These are phyloP conservation scores for Diplogasteroides magnus DNA, from an alignment of 1,140 invertebrate species.

Conservation along the genomic window DNA sequence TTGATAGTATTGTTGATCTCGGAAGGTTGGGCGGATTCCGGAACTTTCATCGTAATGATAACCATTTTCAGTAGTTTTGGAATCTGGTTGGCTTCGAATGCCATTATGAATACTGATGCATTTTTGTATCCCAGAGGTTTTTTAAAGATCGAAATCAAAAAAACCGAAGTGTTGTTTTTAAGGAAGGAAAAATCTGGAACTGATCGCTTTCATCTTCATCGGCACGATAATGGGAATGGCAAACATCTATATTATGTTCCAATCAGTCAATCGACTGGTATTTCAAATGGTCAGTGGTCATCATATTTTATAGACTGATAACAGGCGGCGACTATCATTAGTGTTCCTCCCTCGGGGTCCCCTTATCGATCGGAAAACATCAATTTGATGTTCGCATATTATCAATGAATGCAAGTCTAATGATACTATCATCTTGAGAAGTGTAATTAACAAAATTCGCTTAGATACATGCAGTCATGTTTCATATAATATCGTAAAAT, in stretches of 20 bases:
- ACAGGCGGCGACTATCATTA: no score
- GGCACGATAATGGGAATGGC: slow-evolving; percentile 18
- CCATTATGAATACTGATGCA: slow-evolving; percentile 7
- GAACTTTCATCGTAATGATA: not conserved
- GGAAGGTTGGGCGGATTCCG: slow-evolving; percentile 5
- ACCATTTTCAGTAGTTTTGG: slow-evolving; percentile 6
- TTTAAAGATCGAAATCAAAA: not conserved
- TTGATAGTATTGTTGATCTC: slow-evolving; percentile 17
- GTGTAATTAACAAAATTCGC: no score
- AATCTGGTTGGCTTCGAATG: slow-evolving; percentile 10
- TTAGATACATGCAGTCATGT: no score
- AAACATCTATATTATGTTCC: slow-evolving; percentile 11
- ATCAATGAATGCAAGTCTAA: no score
- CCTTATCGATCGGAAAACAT: no score
- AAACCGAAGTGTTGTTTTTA: not conserved
- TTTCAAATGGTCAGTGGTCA: not conserved
- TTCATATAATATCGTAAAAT: no score
- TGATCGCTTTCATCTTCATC: slow-evolving; percentile 18
- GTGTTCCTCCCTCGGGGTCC: no score
- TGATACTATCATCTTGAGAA: no score
- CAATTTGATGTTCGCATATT: no score
- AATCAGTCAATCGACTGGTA: slow-evolving; percentile 2
- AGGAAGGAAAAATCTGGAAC: slow-evolving; percentile 10
- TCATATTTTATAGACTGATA: no score
- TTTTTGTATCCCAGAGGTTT: slow-evolving; percentile 17